These are phyloP conservation scores for Glaucidium brasilianum DNA, from an alignment of 2,113 vertebrate genomes.

Conservation along the genomic window DNA sequence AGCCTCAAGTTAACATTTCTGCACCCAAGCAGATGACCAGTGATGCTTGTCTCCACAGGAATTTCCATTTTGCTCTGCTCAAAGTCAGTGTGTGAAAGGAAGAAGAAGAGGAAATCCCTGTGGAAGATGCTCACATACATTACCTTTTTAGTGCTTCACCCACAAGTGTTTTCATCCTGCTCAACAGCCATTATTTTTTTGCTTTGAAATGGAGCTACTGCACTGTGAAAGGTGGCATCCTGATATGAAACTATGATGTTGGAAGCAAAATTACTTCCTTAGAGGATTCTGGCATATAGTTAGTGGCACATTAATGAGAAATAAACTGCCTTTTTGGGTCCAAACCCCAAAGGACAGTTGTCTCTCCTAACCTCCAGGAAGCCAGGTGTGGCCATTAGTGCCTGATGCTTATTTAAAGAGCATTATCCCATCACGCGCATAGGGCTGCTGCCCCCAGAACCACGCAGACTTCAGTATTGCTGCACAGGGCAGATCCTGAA, in stretches of 20 bases:
- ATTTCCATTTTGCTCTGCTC: background rate
- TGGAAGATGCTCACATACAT: background rate
- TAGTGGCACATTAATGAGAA: background rate
- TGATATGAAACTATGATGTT: rapidly evolving
- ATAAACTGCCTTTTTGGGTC: background rate
- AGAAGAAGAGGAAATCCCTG: background rate
- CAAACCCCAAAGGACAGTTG: background rate
- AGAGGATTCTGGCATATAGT: background rate
- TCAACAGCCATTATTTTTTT: background rate
- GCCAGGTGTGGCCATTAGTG: background rate
- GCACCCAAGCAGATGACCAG: background rate
- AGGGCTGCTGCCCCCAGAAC: background rate
- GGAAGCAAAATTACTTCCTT: background rate
- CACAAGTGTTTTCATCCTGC: background rate
- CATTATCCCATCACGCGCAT: background rate
- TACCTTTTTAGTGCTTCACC: background rate
- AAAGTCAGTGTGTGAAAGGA: background rate
- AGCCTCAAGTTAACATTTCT: background rate
- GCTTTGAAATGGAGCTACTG: background rate
- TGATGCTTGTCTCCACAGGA: background rate
- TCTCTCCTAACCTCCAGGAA: background rate
- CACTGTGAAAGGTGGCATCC: background rate
- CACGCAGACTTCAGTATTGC: background rate
- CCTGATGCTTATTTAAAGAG: background rate
- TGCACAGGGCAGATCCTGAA: background rate